Base-by-base conservation (phyloP, 2,113 vertebrate species). In the Seriola dumerili region DNA sequence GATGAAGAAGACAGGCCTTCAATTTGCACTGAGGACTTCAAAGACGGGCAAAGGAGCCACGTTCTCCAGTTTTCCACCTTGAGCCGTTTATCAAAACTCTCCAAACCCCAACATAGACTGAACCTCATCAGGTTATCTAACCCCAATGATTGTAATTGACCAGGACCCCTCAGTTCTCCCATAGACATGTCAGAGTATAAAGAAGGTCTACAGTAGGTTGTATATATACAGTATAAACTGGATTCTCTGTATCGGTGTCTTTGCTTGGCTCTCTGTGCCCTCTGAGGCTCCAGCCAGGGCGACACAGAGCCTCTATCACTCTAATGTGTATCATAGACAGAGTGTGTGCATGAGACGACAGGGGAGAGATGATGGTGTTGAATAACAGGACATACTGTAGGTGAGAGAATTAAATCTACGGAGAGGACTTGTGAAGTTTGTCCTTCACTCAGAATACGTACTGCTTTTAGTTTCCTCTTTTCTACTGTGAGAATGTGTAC, bases 241-340 rank as follows among this genome's bases (percentile, higher is more conserved):
- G 84, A 88, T 78, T 93, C 64, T 93, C 67, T 92, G 86, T 92
- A 63, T 91, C 78, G 40, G 74, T 92, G 90, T 91, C 79, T 91
- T 87, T 93, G 75, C 71, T 87, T 73, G 84, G 88, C 72, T 92
- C 87, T 89, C 83, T 88, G 87, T 84, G 83, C 83, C 83, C 75
- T 82, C 65, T 2, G 38, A 72, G 75, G 85, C 79, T 86, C 63
- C 71, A 1, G 67, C 69, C 12, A 21, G 83, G 54, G 42, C 38
- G 16, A 65, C 84, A 62, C 61, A 44, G 75, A 85, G 69, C 81
- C 72, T 79, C 77, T 6, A 64, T 87, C 88, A 87, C 84, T 82
- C 74, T 64, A 81, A 71, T 54, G 61, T 88, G 83, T 88, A 55
- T 73, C 67, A 78, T 89, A 82, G 83, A 85, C 78, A 69, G 80